Percentiles rank a stretch among this genome's conserved stretches.
phyloP scores from a whole-genome alignment of 2,797 vertebrate species.

The Rhinophrynus dorsalis region DNA sequence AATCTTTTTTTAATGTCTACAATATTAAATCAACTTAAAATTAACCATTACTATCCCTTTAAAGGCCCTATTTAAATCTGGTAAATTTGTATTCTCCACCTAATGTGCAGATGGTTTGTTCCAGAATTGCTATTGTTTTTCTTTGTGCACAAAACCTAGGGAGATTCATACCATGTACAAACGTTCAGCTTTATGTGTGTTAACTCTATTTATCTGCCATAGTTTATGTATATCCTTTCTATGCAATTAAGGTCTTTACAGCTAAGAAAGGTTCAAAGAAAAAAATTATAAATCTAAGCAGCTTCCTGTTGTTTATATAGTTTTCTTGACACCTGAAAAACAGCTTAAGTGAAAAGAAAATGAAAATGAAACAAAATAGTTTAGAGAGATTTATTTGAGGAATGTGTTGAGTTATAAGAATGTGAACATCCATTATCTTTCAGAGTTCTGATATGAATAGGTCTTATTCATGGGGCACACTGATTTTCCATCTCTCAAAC shows the following conservation, averaged over 20 bases:
- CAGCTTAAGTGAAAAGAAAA: slow-evolving; percentile 24
- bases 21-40: no score
- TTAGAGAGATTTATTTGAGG: slow-evolving; percentile 14
- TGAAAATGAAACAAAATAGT: slow-evolving; percentile 34
- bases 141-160: no score
- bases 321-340: not conserved
- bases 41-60: no score
- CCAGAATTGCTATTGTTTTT: no score
- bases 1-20: no score
- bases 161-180: no score
- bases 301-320: not conserved
- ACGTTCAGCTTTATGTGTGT: no score
- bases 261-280: not conserved
- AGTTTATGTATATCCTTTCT: no score
- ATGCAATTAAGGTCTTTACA: not conserved
- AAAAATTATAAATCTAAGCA: not conserved
- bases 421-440: slow-evolving; percentile 43
- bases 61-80: no score
- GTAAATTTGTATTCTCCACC: no score
- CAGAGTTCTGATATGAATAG: slow-evolving; percentile 39
- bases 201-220: no score
- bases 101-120: no score
- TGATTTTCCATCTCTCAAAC: slow-evolving; percentile 38
- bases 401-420: slow-evolving; percentile 28
- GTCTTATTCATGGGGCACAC: slow-evolving; percentile 38